Evolutionary conservation across 2,888 invertebrate genomes (phyloP), one percentile per base, ranked within the genome.

Genomic region (Sminthurides aquaticus): DNA sequence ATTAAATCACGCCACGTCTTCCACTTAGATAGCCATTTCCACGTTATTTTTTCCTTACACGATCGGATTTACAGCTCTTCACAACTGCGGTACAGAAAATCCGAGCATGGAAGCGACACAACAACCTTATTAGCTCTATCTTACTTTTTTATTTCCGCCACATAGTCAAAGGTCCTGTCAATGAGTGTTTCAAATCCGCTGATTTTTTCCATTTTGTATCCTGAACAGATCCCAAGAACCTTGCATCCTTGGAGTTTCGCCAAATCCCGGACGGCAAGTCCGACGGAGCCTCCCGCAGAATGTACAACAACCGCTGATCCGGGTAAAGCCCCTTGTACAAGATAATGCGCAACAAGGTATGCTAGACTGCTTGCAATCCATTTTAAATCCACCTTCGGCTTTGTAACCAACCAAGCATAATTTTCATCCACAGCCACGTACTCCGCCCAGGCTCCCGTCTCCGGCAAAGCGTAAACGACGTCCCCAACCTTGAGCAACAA

Each of bases 201-300:
- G 71, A 92, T 82, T n/a, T 86, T 84, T 77, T 91, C 91, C 77
- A 91, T 90, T 80, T 92, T 92, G 77, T 82, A 82, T 79, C 89
- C 87, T 60, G 91, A 89, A 77, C 91, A 90, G 1, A 91, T 88
- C 28, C 91, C 92, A 78, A 90, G 89, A 61, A 92, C 84, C 15
- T 87, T 89, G 56, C 91, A 87, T 76, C 90, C 86, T 27, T 87
- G 85, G 59, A 68, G 27, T 56, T 68, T 67, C 8, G 68, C 70
- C 63, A 70, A 62, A 58, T 70, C 70, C 34, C 61, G 52, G 11
- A 68, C 60, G 69, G 80, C 70, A 29, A 70, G 57, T 15, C 70
- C 91, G 83, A 92, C 90, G 67, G 90, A 91, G 67, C 92, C 92
- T 34, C 90, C 91, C 75, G 89, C 90, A 34, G 90, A 90, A 78